These are phyloP conservation scores for Leptodactylus fuscus DNA, from an alignment of 2,113 vertebrate species.

Conservation along the genomic window DNA sequence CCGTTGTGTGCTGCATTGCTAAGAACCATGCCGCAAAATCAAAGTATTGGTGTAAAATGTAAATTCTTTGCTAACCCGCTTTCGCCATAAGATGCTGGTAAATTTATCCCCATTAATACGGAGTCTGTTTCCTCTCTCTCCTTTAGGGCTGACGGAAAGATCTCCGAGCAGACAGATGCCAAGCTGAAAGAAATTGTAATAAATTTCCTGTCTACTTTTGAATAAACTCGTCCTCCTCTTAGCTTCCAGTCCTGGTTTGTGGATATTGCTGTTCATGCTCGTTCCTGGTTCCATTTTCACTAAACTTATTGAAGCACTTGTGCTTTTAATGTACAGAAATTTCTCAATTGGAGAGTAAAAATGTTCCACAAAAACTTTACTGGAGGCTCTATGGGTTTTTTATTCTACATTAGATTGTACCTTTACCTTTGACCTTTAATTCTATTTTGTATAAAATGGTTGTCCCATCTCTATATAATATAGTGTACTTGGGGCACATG, in stretches of 20 bases:
- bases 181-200: constrained; percentile 93
- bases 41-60: too few species aligned
- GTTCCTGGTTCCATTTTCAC: constrained; percentile 70
- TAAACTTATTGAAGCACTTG: constrained; percentile 71
- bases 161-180: constrained; percentile 88
- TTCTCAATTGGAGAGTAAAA: constrained; percentile 78
- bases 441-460: neutral
- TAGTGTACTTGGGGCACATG: too few species aligned
- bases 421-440: neutral
- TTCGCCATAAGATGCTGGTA: too few species aligned
- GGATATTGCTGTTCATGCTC: constrained; percentile 68
- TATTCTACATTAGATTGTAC: too few species aligned
- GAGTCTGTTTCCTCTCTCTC: too few species aligned
- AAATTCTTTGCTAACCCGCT: too few species aligned
- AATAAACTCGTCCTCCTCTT: constrained; percentile 75
- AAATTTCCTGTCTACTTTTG: constrained; percentile 93
- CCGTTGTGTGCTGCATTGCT: too few species aligned
- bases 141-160: constrained; percentile 88
- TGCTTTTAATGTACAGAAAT: constrained; percentile 83
- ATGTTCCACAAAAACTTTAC: constrained; percentile 69
- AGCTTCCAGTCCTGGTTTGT: constrained; percentile 56
- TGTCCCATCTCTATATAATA: too few species aligned
- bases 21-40: too few species aligned
- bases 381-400: neutral
- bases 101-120: too few species aligned